Evolutionary conservation across 2,113 vertebrate genomes (phyloP), one percentile per base, ranked within the genome.

Genomic region (Cricetomys ansorgei): DNA sequence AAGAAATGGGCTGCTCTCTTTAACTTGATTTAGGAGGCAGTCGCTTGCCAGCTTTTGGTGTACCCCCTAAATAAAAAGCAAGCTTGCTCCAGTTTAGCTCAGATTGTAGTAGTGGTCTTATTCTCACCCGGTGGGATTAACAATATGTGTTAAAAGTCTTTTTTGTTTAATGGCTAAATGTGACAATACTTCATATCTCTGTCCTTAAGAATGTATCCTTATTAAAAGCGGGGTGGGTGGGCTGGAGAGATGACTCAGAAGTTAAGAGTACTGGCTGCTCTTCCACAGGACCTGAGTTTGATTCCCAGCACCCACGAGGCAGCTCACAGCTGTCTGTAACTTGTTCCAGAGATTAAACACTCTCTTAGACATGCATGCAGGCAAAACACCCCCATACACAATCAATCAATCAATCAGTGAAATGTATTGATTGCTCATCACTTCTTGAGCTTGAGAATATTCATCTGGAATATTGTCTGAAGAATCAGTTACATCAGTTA

Each of bases 391-490:
- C 57, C n/a, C 55, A 62, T 62, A 45, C n/a, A 84, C 23, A 25
- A n/a, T n/a, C 29, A 67, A 34, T 62, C 59, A 62, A 5, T 27
- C 55, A 29, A 76, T 16, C 45, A 21, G 12, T 55, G 43, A n/a
- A 83, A 62, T 83, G n/a, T 80, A 57, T 57, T 29, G 48, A 90
- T 96, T 50, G 25, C 7, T 69, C 13, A 15, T 81, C 7, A 2
- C 16, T 29, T 93, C 83, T 95, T 92, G 73, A 93, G 16, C 65
- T 96, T 91, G 37, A 92, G 79, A 93, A 75, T 94, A 70, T 91
- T 90, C 43, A 79, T 95, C 27, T 86, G 70, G 70, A 69, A 64
- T 85, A 31, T 50, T 48, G 23, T 93, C 55, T 53, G 40, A 85
- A 50, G 19, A 88, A 50, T 92, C 62, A 67, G 43, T 75, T 83